Percentiles rank a stretch among this genome's conserved stretches.
Conservation (phyloP, 2,888 invertebrate genomes). For the Rotaria magnacalcarata region DNA sequence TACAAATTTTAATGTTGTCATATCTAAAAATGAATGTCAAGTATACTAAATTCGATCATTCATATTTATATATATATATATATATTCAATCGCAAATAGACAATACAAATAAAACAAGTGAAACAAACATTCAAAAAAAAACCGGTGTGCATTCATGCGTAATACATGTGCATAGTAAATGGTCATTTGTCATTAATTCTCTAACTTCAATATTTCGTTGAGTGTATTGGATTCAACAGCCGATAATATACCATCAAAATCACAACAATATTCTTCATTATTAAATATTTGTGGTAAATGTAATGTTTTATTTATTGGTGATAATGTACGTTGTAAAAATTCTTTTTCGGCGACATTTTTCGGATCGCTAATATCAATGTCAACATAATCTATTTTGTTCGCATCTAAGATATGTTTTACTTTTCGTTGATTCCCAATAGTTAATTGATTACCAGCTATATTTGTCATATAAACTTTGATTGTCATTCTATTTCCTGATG, state of each 20-base stretch:
- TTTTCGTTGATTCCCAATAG: conserved; percentile 3
- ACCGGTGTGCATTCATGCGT: neutral
- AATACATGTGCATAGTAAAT: neutral
- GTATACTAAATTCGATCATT: neutral
- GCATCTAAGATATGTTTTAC: conserved; percentile 20
- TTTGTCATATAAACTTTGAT: conserved; percentile 14
- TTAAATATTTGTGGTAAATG: neutral
- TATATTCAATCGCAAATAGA: too few species aligned
- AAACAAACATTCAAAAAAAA: neutral
- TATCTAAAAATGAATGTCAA: neutral
- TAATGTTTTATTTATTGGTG: neutral
- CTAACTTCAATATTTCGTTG: neutral
- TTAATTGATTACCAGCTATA: conserved; percentile 16
- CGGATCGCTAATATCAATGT: conserved; percentile 20
- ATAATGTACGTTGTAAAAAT: neutral
- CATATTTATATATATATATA: neutral
- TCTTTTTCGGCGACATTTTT: conserved; percentile 15
- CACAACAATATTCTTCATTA: conserved; percentile 19
- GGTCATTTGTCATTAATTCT: neutral
- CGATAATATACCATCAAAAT: neutral
- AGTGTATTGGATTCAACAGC: neutral
- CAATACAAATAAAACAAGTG: too few species aligned
- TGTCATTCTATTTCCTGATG: neutral
- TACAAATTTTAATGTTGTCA: conserved; percentile 35
- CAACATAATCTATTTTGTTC: neutral